Conservation (phyloP, 2,113 vertebrate species). For the Sinocyclocheilus rhinocerous region DNA sequence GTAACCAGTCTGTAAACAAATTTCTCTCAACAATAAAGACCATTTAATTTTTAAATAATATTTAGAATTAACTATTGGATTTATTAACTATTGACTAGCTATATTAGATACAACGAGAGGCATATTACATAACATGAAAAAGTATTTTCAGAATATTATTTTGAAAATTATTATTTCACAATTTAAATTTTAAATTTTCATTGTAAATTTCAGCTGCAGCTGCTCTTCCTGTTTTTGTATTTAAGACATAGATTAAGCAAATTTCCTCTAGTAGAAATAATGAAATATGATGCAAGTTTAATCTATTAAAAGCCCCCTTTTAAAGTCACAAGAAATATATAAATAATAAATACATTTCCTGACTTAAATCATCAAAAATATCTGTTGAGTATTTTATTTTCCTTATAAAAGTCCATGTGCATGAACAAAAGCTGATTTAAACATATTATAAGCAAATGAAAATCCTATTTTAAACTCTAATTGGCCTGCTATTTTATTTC, state of each 20-base stretch:
- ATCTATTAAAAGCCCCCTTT: no score
- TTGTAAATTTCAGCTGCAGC: neutral
- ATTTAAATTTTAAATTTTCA: neutral
- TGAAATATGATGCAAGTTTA: neutral
- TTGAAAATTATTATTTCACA: no score
- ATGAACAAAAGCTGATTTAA: neutral
- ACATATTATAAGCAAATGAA: neutral
- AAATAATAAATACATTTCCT: no score
- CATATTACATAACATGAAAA: neutral
- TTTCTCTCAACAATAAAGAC: neutral
- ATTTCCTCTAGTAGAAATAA: neutral
- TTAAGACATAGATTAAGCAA: neutral
- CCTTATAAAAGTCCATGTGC: no score
- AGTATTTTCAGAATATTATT: no score
- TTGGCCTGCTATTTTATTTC: no score
- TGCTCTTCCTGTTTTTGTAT: neutral
- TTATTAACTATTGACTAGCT: neutral
- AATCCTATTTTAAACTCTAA: neutral
- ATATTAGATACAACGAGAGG: neutral
- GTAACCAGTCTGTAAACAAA: no score
- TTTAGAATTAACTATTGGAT: neutral
- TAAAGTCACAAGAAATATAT: no score
- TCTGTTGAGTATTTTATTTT: neutral
- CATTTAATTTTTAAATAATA: neutral
- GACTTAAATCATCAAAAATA: neutral